Percentiles rank a stretch among this genome's conserved stretches.
Conservation (phyloP, 1,140 invertebrate genomes). For the Musca vetustissima region DNA sequence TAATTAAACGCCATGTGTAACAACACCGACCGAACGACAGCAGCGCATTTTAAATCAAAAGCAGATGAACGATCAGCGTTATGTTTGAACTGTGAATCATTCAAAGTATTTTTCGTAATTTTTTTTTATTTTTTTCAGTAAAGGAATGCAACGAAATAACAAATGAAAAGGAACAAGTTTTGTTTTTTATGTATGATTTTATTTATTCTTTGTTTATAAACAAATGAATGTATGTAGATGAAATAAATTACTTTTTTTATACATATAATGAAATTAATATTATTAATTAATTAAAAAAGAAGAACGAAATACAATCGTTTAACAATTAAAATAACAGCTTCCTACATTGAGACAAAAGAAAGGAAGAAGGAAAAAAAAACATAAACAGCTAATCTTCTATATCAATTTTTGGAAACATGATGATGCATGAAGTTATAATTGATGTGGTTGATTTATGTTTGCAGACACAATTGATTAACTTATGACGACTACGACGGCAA, state of each 20-base stretch:
- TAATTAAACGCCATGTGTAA: neutral
- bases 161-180: conserved; percentile 11
- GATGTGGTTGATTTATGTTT: too few relatives aligned
- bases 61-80: neutral
- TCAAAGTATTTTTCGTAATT: conserved; percentile 7
- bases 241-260: conserved; percentile 11
- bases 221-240: neutral
- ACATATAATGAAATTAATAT: conserved; percentile 16
- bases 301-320: conserved; percentile 19
- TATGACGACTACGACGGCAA: neutral
- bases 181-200: conserved; percentile 10
- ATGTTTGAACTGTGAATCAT: neutral
- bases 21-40: too few relatives aligned
- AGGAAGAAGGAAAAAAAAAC: too few relatives aligned
- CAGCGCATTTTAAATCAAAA: neutral
- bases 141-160: neutral
- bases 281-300: conserved; percentile 17
- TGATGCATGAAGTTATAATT: too few relatives aligned
- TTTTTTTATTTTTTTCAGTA: too few relatives aligned
- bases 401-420: too few relatives aligned
- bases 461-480: neutral
- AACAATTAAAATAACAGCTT: conserved; percentile 24
- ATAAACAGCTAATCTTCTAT: too few relatives aligned
- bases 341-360: neutral
- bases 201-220: conserved; percentile 16